These are phyloP conservation scores for Aepyceros melampus DNA, from an alignment of 2,113 vertebrate species.

Conservation along the genomic window DNA sequence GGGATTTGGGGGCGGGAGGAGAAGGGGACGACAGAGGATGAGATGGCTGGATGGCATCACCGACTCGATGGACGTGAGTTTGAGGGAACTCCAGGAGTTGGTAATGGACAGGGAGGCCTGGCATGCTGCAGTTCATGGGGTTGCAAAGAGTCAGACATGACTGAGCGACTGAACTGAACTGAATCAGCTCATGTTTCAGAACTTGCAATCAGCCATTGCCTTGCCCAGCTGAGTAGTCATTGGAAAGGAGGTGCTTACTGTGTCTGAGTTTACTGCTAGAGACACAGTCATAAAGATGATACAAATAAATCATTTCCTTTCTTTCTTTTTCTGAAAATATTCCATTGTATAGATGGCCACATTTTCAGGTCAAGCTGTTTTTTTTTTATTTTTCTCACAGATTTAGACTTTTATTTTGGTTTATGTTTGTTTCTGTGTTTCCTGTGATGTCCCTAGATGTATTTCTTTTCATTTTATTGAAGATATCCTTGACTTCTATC, in stretches of 20 bases:
- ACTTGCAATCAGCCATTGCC: too few relatives aligned
- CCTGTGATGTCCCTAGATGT: background rate
- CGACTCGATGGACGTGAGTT: too few relatives aligned
- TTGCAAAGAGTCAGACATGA: rapidly evolving
- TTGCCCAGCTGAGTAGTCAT: rapidly evolving
- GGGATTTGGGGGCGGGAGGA: too few relatives aligned
- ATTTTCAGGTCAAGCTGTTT: background rate
- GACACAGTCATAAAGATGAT: background rate
- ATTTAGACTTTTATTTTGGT: background rate
- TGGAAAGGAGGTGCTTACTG: rapidly evolving
- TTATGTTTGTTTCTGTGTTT: background rate
- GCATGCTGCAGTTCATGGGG: too few relatives aligned
- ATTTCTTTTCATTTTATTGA: background rate
- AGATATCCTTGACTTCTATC: background rate
- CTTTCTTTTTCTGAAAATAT: background rate
- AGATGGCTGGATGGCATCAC: too few relatives aligned
- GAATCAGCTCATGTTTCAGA: background rate
- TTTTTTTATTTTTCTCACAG: background rate
- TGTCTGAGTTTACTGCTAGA: background rate
- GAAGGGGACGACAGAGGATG: too few relatives aligned
- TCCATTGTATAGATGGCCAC: background rate
- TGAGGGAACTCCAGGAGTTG: too few relatives aligned
- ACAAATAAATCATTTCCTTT: background rate
- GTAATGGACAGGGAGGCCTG: too few relatives aligned
- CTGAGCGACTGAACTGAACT: too few relatives aligned